Percentiles rank a stretch among this genome's conserved stretches.
phyloP scores from a whole-genome alignment of 2,797 vertebrate species.

The Balearica regulorum region DNA sequence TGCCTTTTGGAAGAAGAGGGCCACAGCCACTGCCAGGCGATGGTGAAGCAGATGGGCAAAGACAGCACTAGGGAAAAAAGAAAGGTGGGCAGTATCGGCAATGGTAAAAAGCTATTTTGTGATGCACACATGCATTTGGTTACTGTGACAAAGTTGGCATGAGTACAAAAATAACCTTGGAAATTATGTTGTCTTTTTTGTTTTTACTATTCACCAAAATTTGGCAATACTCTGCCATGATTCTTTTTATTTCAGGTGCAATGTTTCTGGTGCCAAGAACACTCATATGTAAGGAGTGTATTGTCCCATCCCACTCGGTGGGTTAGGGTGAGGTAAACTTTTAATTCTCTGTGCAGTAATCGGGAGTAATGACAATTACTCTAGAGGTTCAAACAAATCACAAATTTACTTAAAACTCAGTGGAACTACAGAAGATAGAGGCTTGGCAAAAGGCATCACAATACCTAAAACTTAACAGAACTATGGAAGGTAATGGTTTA shows the following conservation, averaged over 20 bases:
- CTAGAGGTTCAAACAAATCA: no score
- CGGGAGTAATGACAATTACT: no score
- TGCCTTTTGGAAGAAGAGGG: neutral
- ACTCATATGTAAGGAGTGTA: neutral
- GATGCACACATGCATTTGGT: accelerated
- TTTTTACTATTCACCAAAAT: neutral
- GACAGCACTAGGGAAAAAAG: neutral
- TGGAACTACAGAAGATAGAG: no score
- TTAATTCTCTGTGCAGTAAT: no score
- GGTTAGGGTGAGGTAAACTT: no score
- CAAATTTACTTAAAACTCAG: no score
- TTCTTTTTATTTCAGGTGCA: neutral
- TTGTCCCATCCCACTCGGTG: no score
- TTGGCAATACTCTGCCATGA: neutral
- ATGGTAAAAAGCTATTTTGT: neutral
- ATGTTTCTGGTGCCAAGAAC: neutral
- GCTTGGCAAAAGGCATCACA: no score
- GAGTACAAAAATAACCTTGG: neutral
- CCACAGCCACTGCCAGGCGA: neutral
- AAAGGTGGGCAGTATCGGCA: neutral
- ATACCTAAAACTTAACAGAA: no score
- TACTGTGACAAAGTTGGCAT: neutral
- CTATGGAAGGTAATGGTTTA: no score
- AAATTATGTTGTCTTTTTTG: neutral
- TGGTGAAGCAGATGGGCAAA: neutral